Percentiles rank a stretch among this genome's conserved stretches.
phyloP scores from a whole-genome alignment of 2,113 vertebrate species.

The Eulemur rufifrons region DNA sequence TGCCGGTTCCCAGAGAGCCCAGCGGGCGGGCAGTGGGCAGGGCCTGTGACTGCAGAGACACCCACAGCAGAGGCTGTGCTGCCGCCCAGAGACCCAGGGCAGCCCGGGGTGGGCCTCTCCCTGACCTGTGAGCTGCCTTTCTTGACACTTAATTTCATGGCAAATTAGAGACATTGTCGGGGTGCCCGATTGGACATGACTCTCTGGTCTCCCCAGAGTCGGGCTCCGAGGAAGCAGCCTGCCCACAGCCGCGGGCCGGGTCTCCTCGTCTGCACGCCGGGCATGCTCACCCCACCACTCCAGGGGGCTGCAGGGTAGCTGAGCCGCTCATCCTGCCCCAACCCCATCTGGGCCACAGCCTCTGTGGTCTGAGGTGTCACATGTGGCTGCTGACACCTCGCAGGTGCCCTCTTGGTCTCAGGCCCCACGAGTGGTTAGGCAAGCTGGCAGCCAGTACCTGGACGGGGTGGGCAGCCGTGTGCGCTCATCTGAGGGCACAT shows the following conservation, averaged over 20 bases:
- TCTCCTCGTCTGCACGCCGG: neutral
- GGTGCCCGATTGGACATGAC: neutral
- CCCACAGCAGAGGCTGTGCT: neutral
- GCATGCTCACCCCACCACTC: rapidly evolving
- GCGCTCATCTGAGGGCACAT: neutral
- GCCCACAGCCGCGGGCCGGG: no score
- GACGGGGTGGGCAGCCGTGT: neutral
- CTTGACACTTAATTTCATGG: neutral
- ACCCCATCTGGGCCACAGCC: neutral
- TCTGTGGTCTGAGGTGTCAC: neutral
- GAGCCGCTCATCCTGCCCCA: rapidly evolving
- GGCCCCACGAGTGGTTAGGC: neutral
- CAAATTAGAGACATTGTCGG: neutral
- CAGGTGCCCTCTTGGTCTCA: neutral
- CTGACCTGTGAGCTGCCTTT: neutral
- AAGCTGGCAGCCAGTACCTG: neutral
- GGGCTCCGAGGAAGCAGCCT: neutral
- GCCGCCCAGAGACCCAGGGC: neutral
- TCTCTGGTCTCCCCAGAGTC: neutral
- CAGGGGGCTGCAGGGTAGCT: rapidly evolving
- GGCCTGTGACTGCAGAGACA: neutral
- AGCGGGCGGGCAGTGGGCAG: neutral
- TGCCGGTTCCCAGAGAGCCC: neutral
- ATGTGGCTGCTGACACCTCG: rapidly evolving
- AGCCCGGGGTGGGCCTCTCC: neutral